These are phyloP conservation scores for Tethea ocularis DNA, from an alignment of 2,888 invertebrate species.

Conservation along the genomic window DNA sequence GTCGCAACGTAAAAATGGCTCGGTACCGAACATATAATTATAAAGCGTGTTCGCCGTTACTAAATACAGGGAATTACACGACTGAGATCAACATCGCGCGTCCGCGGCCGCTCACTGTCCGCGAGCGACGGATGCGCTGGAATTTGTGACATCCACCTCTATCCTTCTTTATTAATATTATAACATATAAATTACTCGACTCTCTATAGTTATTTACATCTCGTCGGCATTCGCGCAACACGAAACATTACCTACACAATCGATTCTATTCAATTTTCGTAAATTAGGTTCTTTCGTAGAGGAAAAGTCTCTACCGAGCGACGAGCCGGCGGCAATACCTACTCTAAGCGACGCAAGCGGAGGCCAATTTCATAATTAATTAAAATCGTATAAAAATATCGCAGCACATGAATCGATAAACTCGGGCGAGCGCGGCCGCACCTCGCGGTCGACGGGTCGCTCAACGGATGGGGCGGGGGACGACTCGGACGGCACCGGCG, in stretches of 20 bases:
- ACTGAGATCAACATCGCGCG: slow-evolving; percentile 57
- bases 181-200: not conserved
- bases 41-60: slow-evolving; percentile 33
- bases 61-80: slow-evolving; percentile 50
- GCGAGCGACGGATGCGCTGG: slow-evolving; percentile 28
- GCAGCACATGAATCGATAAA: slow-evolving; percentile 22
- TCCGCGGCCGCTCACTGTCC: slow-evolving; percentile 3
- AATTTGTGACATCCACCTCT: slow-evolving; percentile 48
- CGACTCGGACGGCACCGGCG: slow-evolving; percentile 18
- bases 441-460: not conserved
- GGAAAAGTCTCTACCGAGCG: not conserved
- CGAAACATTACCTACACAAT: not conserved
- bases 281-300: not conserved
- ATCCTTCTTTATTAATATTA: slow-evolving; percentile 4
- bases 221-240: not conserved
- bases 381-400: slow-evolving; percentile 46
- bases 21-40: slow-evolving; percentile 23
- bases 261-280: not conserved
- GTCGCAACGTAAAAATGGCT: not conserved
- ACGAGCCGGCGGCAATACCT: not conserved
- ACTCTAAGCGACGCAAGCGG: slow-evolving; percentile 16
- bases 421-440: not conserved
- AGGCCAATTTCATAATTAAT: slow-evolving; percentile 17
- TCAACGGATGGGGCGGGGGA: slow-evolving; percentile 28
- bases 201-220: not conserved